Percentiles rank a stretch among this genome's conserved stretches.
Conservation (phyloP, 2,113 vertebrate genomes). For the Callithrix jacchus region DNA sequence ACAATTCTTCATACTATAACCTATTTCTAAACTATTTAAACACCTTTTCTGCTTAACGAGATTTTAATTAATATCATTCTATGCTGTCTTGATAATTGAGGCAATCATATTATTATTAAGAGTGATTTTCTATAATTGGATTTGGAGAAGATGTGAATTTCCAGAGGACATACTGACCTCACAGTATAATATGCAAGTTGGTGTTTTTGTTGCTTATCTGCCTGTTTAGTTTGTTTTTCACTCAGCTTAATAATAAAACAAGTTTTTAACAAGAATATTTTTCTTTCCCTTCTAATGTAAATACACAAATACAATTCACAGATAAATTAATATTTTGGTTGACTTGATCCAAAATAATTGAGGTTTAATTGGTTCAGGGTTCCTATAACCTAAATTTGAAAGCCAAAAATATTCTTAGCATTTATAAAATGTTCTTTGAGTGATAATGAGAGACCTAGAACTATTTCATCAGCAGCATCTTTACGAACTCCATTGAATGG, state of each 20-base stretch:
- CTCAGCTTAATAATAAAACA: not conserved
- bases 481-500: not conserved
- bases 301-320: not conserved
- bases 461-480: not conserved
- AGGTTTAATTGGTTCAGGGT: not conserved
- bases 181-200: not conserved
- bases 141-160: constrained; percentile 4
- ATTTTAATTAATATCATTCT: constrained; percentile 11
- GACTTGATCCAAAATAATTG: not conserved
- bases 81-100: not conserved
- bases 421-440: not conserved
- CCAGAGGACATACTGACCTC: not conserved
- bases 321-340: not conserved
- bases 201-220: not conserved
- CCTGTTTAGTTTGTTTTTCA: not conserved
- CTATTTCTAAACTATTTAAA: not conserved
- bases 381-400: not conserved
- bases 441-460: not conserved
- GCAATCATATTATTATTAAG: not conserved
- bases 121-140: not conserved
- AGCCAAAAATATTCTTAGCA: not conserved
- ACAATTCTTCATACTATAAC: not conserved
- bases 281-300: not conserved
- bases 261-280: not conserved
- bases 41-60: not conserved